Evolutionary conservation across 30 jellyfish, hydroid and myxozoan species (phyloP).

Genomic region (Hydra vulgaris): DNA sequence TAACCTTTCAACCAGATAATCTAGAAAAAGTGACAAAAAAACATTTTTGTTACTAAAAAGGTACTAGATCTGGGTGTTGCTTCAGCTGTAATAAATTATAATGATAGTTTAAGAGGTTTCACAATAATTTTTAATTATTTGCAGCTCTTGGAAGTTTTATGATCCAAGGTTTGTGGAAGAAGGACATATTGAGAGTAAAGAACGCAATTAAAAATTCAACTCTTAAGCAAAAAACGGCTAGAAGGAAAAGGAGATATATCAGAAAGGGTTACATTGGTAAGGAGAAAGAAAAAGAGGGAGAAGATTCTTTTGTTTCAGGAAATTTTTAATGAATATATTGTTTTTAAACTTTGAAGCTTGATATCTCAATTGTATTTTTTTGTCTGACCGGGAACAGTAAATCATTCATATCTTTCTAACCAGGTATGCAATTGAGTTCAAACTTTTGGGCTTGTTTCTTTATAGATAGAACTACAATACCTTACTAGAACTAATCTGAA

Average conservation of each 20-base stretch:
- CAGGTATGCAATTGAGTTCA: neutral
- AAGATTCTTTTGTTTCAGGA: conserved; percentile 26
- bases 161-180: conserved; percentile 8
- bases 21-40: conserved; percentile 38
- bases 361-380: neutral
- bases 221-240: conserved; percentile 17
- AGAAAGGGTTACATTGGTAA: conserved; percentile 27
- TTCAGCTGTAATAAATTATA: conserved; percentile 29
- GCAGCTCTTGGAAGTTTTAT: conserved; percentile 10
- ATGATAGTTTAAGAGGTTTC: conserved; percentile 39
- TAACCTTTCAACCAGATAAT: conserved; percentile 40
- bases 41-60: conserved; percentile 10
- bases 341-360: neutral
- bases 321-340: conserved; percentile 11
- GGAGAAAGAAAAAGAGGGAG: conserved; percentile 25
- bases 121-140: conserved; percentile 1
- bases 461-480: neutral
- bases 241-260: conserved; percentile 25
- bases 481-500: neutral
- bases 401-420: neutral
- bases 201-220: neutral
- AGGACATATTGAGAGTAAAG: conserved; percentile 18
- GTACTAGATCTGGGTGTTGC: conserved; percentile 28
- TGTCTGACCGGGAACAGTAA: neutral
- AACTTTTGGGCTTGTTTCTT: neutral